Base-by-base conservation (phyloP, 2,113 vertebrate genomes). In the Hydrolagus affinis region DNA sequence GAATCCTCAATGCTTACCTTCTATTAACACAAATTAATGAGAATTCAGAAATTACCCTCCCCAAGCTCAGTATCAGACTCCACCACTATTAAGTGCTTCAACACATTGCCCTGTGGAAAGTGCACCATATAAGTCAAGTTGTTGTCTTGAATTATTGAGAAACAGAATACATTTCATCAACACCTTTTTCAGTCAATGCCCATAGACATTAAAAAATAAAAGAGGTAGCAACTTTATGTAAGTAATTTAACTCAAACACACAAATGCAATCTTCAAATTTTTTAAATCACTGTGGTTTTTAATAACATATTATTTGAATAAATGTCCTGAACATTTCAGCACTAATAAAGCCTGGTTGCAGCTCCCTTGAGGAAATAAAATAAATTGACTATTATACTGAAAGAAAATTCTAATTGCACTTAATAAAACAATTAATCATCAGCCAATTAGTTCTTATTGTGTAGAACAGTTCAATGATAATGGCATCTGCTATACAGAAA, bases 201-300 rank as follows among this genome's bases (percentile, higher is more conserved):
- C 60, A 83, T 25, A 66, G 62, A 83, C 32, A 30, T 68, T 17
- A 83, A 30, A 25, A 30, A 83, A 68, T 68, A 83, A 83, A 83
- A 66, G 14, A 2, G n/a, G 62, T 30, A 30, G 8, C 19, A 59
- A 66, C 15, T 83, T 83, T 28, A 23, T 14, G 0, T 66, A 83
- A 83, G 64, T 66, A 66, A 25, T 28, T 64, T 17, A 66, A 83
- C 8, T 28, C 62, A 83, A 83, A 32, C 12, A 17, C 12, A 66
- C 23, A 83, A 62, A 21, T 66, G 60, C 19, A 28, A 25, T 66
- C 9, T 66, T 83, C 28, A 66, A 9, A 28, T 10, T 30, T 28
- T 66, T 66, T 83, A 83, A 83, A 68, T 32, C 9, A 66, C 11
- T 11, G 14, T 3, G 21, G 9, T 66, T 30, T 30, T 15, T 83